Evolutionary conservation across 2,888 invertebrate genomes (phyloP).

Genomic region (Yponomeuta evonymella): DNA sequence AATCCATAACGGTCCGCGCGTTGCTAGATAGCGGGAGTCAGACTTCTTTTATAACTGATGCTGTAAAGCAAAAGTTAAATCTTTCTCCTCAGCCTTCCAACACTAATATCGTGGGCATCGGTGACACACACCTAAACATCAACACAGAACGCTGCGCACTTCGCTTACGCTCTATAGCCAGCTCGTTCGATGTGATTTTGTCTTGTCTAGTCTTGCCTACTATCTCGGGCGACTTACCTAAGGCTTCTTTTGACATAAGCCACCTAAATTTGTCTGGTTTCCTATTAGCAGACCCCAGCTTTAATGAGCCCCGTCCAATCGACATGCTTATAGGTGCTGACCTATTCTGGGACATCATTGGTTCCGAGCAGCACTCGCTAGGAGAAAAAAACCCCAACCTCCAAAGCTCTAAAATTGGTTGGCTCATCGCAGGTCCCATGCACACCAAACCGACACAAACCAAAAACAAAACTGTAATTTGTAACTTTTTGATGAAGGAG

Average conservation of each 20-base stretch:
- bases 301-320: neutral
- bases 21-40: conserved; percentile 15
- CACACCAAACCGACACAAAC: too few relatives aligned
- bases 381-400: neutral
- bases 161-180: too few relatives aligned
- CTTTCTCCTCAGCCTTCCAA: conserved; percentile 12
- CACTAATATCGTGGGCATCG: too few relatives aligned
- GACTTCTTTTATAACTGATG: conserved; percentile 8
- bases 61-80: neutral
- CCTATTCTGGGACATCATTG: conserved; percentile 11
- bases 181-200: too few relatives aligned
- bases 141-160: too few relatives aligned
- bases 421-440: conserved; percentile 10
- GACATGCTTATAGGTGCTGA: conserved; percentile 14
- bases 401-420: conserved; percentile 9
- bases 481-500: too few relatives aligned
- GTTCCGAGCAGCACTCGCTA: neutral
- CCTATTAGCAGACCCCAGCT: conserved; percentile 12
- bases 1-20: neutral
- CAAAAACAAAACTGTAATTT: too few relatives aligned
- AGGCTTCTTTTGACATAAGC: neutral
- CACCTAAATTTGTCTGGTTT: neutral
- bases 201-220: too few relatives aligned
- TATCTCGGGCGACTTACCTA: too few relatives aligned
- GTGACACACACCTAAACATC: too few relatives aligned